Conservation (phyloP, 2,888 invertebrate genomes). For the Opisthograptis luteolata region DNA sequence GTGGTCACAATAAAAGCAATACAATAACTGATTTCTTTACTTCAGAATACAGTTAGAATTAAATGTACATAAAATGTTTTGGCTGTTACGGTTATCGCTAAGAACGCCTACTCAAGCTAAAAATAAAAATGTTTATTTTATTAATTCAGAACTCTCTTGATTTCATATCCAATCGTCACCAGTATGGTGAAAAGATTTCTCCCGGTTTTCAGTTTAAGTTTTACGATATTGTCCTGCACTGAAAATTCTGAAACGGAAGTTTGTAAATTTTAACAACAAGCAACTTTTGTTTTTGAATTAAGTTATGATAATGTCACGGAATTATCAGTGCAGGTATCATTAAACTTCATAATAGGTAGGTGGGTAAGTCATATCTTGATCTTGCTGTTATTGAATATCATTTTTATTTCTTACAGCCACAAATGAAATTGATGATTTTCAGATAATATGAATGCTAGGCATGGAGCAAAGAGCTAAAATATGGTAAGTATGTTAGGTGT, state of each 20-base stretch:
- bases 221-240: background rate
- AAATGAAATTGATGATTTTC: slow-evolving; percentile 47
- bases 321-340: background rate
- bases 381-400: slow-evolving; percentile 2
- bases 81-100: slow-evolving; percentile 44
- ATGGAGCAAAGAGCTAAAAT: slow-evolving; percentile 6
- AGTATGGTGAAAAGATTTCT: background rate
- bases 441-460: slow-evolving; percentile 37
- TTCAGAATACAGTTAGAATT: slow-evolving; percentile 24
- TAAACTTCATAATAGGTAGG: too few species aligned
- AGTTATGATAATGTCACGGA: too few species aligned
- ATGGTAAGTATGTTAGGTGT: slow-evolving; percentile 24
- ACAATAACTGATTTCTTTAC: slow-evolving; percentile 16
- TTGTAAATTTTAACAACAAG: too few species aligned
- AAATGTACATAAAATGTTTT: slow-evolving; percentile 36
- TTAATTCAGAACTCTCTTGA: slow-evolving; percentile 32
- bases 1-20: slow-evolving; percentile 19
- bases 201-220: background rate
- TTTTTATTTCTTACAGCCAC: slow-evolving; percentile 22
- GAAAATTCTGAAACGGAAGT: background rate
- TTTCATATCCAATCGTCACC: slow-evolving; percentile 22
- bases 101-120: slow-evolving; percentile 64
- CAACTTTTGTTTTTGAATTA: too few species aligned
- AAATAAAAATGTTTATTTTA: slow-evolving; percentile 57
- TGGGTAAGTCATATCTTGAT: background rate